Evolutionary conservation across 2,797 vertebrate genomes (phyloP).

Genomic region (Benthosema pterotum): DNA sequence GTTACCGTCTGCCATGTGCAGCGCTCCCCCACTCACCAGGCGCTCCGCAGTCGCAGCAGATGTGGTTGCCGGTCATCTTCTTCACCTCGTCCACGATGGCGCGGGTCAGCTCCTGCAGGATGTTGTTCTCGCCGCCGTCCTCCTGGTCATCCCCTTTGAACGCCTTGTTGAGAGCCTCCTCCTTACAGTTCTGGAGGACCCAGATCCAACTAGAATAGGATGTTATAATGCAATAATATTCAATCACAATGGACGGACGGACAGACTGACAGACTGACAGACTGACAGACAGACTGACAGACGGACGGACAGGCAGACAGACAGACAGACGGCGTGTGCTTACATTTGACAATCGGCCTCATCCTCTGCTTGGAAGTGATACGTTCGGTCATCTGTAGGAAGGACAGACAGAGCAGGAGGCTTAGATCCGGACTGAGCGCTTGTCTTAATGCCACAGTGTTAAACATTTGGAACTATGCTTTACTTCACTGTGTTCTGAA

Average conservation of each 20-base stretch:
- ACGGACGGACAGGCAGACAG: background rate
- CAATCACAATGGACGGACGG: background rate
- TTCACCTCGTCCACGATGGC: slow-evolving; percentile 94
- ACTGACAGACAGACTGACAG: background rate
- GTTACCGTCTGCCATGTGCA: too few relatives aligned
- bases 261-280: too few relatives aligned
- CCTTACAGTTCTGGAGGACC: slow-evolving; percentile 92
- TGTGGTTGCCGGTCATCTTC: slow-evolving; percentile 91
- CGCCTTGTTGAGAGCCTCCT: slow-evolving; percentile 90
- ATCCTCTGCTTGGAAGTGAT: slow-evolving; percentile 95
- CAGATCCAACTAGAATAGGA: slow-evolving; percentile 89
- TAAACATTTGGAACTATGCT: too few relatives aligned
- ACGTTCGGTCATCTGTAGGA: slow-evolving; percentile 90
- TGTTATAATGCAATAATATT: too few relatives aligned
- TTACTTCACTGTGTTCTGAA: too few relatives aligned
- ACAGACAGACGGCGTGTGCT: slow-evolving; percentile 62
- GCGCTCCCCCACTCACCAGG: slow-evolving; percentile 74
- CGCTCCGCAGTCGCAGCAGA: slow-evolving; percentile 95
- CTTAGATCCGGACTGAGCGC: too few relatives aligned
- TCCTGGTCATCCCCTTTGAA: slow-evolving; percentile 88
- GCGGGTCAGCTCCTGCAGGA: slow-evolving; percentile 93
- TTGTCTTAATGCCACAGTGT: too few relatives aligned
- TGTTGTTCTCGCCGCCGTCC: slow-evolving; percentile 91
- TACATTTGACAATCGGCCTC: slow-evolving; percentile 94
- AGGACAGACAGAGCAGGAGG: slow-evolving; percentile 2